These are phyloP conservation scores for Eriocheir sinensis DNA, from an alignment of 1,140 invertebrate species.

Conservation along the genomic window DNA sequence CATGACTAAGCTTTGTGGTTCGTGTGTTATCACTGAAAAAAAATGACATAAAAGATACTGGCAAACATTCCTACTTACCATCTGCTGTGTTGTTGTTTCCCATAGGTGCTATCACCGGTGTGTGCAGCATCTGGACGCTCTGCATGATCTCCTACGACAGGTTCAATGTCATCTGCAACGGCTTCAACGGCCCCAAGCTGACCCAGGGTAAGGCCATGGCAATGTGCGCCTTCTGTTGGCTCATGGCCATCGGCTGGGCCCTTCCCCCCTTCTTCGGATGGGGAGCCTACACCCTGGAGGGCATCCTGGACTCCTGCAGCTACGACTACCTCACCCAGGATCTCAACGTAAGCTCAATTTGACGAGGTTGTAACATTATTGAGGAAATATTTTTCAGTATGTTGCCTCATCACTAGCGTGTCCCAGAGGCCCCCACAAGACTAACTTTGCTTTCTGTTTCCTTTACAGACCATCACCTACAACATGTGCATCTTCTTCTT, in stretches of 20 bases:
- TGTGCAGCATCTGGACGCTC: slow-evolving; percentile 80
- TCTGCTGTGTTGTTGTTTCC: neutral
- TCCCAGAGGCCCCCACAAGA: neutral
- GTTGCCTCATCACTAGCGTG: neutral
- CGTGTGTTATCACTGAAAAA: no score
- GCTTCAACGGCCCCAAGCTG: slow-evolving; percentile 80
- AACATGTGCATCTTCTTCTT: slow-evolving; percentile 76
- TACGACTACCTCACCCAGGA: slow-evolving; percentile 80
- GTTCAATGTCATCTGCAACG: slow-evolving; percentile 81
- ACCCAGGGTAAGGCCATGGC: slow-evolving; percentile 78
- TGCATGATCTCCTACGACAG: slow-evolving; percentile 81
- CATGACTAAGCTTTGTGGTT: no score
- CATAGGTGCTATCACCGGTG: slow-evolving; percentile 80
- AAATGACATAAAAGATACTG: no score
- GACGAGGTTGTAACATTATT: neutral
- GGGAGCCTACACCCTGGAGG: slow-evolving; percentile 80
- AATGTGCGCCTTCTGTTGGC: slow-evolving; percentile 80
- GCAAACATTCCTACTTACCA: no score
- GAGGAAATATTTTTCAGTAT: neutral
- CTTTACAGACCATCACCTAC: slow-evolving; percentile 59
- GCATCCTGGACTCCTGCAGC: slow-evolving; percentile 80
- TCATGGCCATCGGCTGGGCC: slow-evolving; percentile 79
- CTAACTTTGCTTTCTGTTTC: neutral
- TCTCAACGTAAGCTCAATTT: slow-evolving; percentile 51
- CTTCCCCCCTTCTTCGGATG: slow-evolving; percentile 80